phyloP scores from a whole-genome alignment of 2,113 vertebrate species.

The Lynx canadensis region DNA sequence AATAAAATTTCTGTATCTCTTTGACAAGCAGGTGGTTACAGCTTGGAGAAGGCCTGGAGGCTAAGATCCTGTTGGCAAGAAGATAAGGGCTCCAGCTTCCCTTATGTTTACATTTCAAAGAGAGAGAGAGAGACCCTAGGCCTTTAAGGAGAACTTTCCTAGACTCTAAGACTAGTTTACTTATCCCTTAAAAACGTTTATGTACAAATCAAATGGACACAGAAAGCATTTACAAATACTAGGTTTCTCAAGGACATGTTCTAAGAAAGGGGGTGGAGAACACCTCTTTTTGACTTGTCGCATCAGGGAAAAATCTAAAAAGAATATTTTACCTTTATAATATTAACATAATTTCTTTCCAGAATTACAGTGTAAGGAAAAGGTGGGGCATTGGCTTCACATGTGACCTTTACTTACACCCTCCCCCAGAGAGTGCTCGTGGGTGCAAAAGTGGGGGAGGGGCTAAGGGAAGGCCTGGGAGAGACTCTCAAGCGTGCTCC shows the following conservation, averaged over 20 bases:
- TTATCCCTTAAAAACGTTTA: background rate
- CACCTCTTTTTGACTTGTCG: background rate
- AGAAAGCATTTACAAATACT: background rate
- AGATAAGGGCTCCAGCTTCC: background rate
- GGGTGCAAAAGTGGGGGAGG: too few species aligned
- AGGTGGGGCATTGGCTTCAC: background rate
- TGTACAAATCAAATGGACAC: background rate
- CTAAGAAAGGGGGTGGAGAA: background rate
- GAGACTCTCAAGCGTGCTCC: too few species aligned
- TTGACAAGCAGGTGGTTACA: background rate
- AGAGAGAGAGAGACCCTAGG: background rate
- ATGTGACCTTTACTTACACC: background rate
- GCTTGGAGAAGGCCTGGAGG: background rate
- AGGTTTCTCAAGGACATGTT: background rate
- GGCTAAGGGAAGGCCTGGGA: too few species aligned
- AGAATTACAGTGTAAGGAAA: background rate
- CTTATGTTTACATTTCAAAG: background rate
- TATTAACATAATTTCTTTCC: background rate
- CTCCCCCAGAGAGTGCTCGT: too few species aligned
- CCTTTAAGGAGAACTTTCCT: background rate
- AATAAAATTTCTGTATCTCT: background rate
- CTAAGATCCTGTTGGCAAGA: background rate
- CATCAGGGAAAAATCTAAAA: background rate
- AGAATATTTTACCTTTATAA: background rate
- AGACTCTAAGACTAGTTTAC: background rate